These are phyloP conservation scores for Papilio glaucus DNA, from an alignment of 1,140 invertebrate species.

Conservation along the genomic window DNA sequence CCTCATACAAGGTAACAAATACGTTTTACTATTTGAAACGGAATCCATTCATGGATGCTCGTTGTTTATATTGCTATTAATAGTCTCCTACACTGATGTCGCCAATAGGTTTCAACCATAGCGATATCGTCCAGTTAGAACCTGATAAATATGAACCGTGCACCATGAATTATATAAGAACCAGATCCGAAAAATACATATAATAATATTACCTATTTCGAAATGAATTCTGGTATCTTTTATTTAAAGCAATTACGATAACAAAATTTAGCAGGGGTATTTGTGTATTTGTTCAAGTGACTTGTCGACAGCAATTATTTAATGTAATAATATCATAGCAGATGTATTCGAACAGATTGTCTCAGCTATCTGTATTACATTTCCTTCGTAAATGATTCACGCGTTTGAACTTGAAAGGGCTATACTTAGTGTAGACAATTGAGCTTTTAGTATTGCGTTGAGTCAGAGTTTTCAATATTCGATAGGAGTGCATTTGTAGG, in stretches of 20 bases:
- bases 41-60: background rate
- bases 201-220: background rate
- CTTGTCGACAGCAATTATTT: background rate
- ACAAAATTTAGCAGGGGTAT: background rate
- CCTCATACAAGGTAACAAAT: background rate
- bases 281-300: too few relatives aligned
- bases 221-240: too few relatives aligned
- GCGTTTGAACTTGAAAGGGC: constrained; percentile 26
- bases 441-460: constrained; percentile 35
- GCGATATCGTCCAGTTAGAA: background rate
- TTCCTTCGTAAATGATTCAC: constrained; percentile 12
- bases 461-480: constrained; percentile 46
- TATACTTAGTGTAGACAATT: constrained; percentile 1
- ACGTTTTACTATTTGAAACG: background rate
- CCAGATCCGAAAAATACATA: background rate
- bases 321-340: background rate
- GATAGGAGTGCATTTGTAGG: constrained; percentile 40
- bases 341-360: background rate
- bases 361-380: background rate
- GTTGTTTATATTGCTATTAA: background rate
- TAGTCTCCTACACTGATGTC: background rate
- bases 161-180: background rate
- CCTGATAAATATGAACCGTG: background rate
- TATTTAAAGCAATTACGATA: background rate
- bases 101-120: background rate